A percentile compares a stretch with the other conserved stretches of the same genome.
phyloP scores from a whole-genome alignment of 1,140 invertebrate species.

The Reticulitermes speratus region DNA sequence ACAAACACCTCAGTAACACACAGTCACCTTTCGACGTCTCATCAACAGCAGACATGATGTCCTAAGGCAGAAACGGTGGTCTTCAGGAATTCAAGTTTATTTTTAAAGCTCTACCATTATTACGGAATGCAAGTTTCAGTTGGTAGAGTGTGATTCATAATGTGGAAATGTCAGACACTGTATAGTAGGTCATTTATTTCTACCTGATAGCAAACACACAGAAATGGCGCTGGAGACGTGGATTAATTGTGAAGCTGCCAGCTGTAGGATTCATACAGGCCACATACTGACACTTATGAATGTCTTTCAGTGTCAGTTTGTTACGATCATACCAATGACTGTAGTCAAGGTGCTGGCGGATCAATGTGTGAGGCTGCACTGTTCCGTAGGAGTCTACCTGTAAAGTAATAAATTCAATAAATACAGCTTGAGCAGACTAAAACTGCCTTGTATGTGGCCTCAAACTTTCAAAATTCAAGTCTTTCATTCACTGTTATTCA shows the following conservation, averaged over 20 bases:
- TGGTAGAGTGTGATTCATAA: too few relatives aligned
- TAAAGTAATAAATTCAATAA: slow-evolving; percentile 24
- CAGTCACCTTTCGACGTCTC: too few relatives aligned
- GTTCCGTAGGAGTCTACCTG: slow-evolving; percentile 86
- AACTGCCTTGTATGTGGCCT: background rate
- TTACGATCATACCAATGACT: slow-evolving; percentile 93
- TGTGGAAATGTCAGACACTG: too few relatives aligned
- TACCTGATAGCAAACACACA: slow-evolving; percentile 82
- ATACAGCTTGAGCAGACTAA: background rate
- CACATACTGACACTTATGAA: slow-evolving; percentile 95
- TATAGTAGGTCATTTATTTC: background rate
- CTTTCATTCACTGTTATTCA: too few relatives aligned
- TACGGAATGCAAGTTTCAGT: too few relatives aligned
- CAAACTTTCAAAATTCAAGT: background rate
- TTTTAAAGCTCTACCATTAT: too few relatives aligned
- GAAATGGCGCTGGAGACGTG: slow-evolving; percentile 90
- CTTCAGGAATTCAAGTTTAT: too few relatives aligned
- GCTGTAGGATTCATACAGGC: slow-evolving; percentile 98
- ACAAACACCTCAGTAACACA: too few relatives aligned
- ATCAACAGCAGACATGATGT: too few relatives aligned
- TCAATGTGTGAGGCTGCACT: slow-evolving; percentile 93
- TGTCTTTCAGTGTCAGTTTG: slow-evolving; percentile 90
- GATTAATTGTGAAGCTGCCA: slow-evolving; percentile 95
- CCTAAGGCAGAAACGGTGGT: too few relatives aligned
- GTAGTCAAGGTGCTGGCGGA: slow-evolving; percentile 93